Percentiles rank a stretch among this genome's conserved stretches.
Conservation (phyloP, 2,113 vertebrate genomes). For the Rhinoptilus africanus region DNA sequence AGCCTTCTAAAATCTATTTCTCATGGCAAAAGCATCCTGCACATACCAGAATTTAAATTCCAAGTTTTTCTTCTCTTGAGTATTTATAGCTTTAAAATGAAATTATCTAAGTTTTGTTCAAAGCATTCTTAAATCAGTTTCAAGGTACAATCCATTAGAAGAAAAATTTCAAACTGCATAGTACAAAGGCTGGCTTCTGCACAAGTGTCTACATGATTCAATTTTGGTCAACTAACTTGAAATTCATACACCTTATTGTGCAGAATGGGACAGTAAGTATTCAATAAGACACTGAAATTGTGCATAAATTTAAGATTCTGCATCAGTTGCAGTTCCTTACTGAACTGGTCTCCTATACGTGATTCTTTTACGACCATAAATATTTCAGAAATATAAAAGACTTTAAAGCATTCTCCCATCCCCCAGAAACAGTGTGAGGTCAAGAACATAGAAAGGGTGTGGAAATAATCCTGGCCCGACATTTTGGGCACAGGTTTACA, state of each 20-base stretch:
- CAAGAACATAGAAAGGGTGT: background rate
- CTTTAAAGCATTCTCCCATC: background rate
- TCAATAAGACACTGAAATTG: background rate
- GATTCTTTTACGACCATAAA: background rate
- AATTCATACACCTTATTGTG: background rate
- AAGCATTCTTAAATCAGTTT: background rate
- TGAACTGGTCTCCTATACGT: background rate
- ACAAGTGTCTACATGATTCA: background rate
- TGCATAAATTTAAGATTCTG: background rate
- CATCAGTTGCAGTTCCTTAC: background rate
- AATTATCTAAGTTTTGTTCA: background rate
- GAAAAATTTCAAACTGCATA: background rate
- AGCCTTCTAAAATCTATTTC: background rate
- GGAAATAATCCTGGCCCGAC: background rate
- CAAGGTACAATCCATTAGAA: background rate
- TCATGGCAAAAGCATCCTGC: background rate
- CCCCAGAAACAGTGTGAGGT: background rate
- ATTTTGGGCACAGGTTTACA: background rate
- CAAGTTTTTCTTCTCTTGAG: background rate
- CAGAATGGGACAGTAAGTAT: background rate
- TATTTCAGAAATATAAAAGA: background rate
- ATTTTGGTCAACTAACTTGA: background rate
- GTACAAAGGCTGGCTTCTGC: background rate
- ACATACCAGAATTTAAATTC: background rate
- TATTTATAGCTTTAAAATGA: background rate